A percentile compares a stretch with the other conserved stretches of the same genome.
Evolutionary conservation across 2,888 invertebrate genomes (phyloP).

Genomic region (Penaeus monodon): DNA sequence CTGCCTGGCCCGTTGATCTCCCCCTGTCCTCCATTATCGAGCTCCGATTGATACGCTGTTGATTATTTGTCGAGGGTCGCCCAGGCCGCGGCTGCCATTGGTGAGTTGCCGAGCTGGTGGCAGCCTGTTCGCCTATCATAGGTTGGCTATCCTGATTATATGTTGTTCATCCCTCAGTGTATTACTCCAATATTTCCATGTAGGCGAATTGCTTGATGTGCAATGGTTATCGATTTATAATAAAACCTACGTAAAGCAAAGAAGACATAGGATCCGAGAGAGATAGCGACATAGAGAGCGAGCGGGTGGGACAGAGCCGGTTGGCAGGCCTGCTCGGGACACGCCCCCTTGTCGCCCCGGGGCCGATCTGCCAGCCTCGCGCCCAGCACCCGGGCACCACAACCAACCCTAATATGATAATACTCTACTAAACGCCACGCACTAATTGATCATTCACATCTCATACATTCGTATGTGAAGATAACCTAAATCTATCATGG

Average conservation of each 20-base stretch:
- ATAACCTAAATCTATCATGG: too few relatives aligned
- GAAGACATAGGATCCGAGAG: neutral
- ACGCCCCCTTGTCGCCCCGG: constrained; percentile 43
- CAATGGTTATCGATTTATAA: neutral
- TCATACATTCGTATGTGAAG: too few relatives aligned
- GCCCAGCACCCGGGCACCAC: constrained; percentile 31
- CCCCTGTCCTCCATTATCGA: constrained; percentile 43
- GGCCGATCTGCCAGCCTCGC: constrained; percentile 34
- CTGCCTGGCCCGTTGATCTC: neutral
- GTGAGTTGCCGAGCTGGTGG: constrained; percentile 33
- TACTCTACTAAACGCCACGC: constrained; percentile 27
- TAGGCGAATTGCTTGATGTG: too few relatives aligned
- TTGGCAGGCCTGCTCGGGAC: constrained; percentile 43
- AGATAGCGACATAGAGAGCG: constrained; percentile 1
- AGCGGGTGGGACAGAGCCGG: constrained; percentile 23
- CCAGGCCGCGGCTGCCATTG: constrained; percentile 38
- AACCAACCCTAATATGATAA: constrained; percentile 22
- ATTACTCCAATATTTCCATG: too few relatives aligned
- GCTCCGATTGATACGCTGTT: constrained; percentile 52
- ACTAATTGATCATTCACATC: too few relatives aligned
- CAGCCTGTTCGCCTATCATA: constrained; percentile 6
- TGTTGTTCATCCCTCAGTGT: too few relatives aligned
- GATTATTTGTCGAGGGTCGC: constrained; percentile 53
- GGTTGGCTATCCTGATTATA: constrained; percentile 37
- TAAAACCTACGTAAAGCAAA: neutral